These are phyloP conservation scores for Taeniopygia guttata DNA, from an alignment of 2,797 vertebrate species.

Conservation along the genomic window DNA sequence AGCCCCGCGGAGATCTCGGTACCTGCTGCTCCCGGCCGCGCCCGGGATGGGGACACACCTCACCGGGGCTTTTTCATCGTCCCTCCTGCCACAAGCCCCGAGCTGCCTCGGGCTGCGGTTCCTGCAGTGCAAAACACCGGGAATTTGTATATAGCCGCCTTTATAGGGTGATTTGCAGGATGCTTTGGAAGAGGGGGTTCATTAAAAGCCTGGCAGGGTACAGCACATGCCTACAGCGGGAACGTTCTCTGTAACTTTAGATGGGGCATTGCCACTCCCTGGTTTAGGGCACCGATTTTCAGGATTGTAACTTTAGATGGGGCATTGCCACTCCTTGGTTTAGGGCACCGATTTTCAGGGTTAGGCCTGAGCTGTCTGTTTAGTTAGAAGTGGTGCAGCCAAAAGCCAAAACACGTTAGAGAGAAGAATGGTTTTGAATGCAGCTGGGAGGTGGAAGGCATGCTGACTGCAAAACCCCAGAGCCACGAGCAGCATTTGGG, in stretches of 20 bases:
- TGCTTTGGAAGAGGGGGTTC: neutral
- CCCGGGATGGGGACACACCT: neutral
- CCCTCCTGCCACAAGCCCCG: neutral
- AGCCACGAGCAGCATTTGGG: fast-evolving
- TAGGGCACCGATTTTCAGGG: neutral
- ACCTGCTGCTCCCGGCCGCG: neutral
- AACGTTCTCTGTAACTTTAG: fast-evolving
- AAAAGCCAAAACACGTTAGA: fast-evolving
- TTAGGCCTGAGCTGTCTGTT: neutral
- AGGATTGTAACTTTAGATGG: neutral
- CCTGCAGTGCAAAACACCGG: neutral
- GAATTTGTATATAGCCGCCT: fast-evolving
- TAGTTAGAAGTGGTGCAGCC: neutral
- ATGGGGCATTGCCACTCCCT: neutral
- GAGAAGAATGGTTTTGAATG: neutral
- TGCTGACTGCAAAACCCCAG: neutral
- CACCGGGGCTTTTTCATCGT: neutral
- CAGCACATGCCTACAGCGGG: fast-evolving
- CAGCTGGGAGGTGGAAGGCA: neutral
- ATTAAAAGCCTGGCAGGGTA: neutral
- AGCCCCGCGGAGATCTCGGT: too few species aligned
- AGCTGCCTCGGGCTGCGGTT: neutral
- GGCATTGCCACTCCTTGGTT: neutral
- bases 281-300: neutral
- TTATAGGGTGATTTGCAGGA: neutral